Evolutionary conservation across 2,888 invertebrate species (phyloP).

Genomic region (Melolontha melolontha): DNA sequence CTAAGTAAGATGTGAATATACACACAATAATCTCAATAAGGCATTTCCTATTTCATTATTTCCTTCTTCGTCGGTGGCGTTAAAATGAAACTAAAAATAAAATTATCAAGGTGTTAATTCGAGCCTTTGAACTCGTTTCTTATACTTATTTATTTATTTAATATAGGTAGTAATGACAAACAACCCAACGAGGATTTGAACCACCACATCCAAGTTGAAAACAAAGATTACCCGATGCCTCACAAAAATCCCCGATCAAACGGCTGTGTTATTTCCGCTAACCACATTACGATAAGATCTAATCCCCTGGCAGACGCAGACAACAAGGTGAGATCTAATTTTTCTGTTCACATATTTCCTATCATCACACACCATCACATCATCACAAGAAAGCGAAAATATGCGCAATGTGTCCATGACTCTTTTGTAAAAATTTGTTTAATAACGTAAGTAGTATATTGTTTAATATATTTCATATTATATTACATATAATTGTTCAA

Average conservation of each 20-base stretch:
- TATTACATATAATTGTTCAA: too few species aligned
- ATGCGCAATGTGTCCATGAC: slow-evolving; percentile 13
- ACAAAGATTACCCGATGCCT: slow-evolving; percentile 62
- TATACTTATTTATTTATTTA: slow-evolving; percentile 2
- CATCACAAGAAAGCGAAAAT: slow-evolving; percentile 7
- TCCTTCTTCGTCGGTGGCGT: too few species aligned
- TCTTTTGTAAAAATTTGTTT: slow-evolving; percentile 25
- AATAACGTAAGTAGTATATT: slow-evolving; percentile 7
- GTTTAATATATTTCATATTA: neutral
- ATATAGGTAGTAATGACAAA: slow-evolving; percentile 56
- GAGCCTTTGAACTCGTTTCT: too few species aligned
- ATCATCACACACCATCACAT: slow-evolving; percentile 27
- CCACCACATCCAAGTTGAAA: slow-evolving; percentile 63
- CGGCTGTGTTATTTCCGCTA: slow-evolving; percentile 60
- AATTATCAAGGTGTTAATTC: too few species aligned
- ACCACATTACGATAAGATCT: slow-evolving; percentile 77
- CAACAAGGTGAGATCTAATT: slow-evolving; percentile 73
- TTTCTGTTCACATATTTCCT: slow-evolving; percentile 46
- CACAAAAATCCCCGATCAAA: slow-evolving; percentile 60
- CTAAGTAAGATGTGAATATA: too few species aligned
- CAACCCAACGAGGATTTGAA: slow-evolving; percentile 58
- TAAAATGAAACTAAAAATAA: too few species aligned
- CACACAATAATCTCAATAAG: too few species aligned
- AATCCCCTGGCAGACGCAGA: slow-evolving; percentile 79
- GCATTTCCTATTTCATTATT: too few species aligned